Evolutionary conservation across 2,888 invertebrate species (phyloP).

Genomic region (Lepidochrysops patricia): DNA sequence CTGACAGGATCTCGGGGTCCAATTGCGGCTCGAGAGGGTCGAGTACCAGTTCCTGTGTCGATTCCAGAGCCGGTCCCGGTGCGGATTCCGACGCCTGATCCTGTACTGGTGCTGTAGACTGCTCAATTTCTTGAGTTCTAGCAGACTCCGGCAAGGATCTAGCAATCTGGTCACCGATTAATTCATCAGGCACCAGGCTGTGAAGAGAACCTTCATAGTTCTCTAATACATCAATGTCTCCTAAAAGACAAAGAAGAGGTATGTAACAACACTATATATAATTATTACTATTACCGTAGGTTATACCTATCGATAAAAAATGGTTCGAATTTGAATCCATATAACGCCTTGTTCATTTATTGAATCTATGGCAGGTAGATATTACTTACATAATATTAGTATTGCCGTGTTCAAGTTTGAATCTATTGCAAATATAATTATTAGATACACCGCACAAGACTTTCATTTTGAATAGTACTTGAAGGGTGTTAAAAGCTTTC

Average conservation of each 20-base stretch:
- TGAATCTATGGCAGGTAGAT: too few species aligned
- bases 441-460: too few species aligned
- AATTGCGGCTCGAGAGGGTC: neutral
- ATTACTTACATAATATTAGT: too few species aligned
- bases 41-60: too few species aligned
- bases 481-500: too few species aligned
- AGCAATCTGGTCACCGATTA: too few species aligned
- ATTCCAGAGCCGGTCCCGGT: neutral
- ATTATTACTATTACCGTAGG: neutral
- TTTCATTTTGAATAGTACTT: neutral
- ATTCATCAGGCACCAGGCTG: neutral
- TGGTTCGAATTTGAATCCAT: neutral
- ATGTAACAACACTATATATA: neutral
- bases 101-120: neutral
- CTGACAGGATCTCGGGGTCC: constrained; percentile 19
- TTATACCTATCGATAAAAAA: neutral
- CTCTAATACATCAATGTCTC: neutral
- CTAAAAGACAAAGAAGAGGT: neutral
- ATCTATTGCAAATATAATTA: too few species aligned
- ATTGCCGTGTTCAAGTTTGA: neutral
- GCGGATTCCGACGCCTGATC: neutral
- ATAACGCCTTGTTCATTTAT: neutral
- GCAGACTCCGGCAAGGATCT: too few species aligned
- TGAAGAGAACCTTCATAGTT: neutral
- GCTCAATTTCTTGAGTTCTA: neutral